Percentiles rank a stretch among this genome's conserved stretches.
These are phyloP conservation scores for Neuroterus valhalla DNA, from an alignment of 1,140 invertebrate genomes.

Conservation along the genomic window DNA sequence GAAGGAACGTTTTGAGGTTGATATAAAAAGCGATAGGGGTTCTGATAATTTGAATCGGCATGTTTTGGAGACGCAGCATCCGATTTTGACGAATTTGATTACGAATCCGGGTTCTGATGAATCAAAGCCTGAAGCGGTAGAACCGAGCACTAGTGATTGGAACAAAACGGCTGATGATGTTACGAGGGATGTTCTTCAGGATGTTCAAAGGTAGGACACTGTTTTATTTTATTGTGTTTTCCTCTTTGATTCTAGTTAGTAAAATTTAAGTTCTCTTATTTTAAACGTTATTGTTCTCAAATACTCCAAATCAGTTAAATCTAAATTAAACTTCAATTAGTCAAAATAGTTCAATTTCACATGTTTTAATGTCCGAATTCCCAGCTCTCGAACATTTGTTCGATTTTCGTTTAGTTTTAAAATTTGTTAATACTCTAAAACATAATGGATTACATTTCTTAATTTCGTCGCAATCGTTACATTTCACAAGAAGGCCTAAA, in stretches of 20 bases:
- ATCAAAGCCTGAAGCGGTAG: conserved; percentile 36
- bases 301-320: too few species aligned
- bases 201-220: conserved; percentile 77
- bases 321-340: too few species aligned
- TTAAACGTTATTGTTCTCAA: too few species aligned
- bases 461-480: too few species aligned
- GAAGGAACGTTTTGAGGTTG: background rate
- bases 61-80: conserved; percentile 41
- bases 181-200: conserved; percentile 79
- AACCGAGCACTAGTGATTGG: conserved; percentile 43
- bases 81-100: conserved; percentile 69
- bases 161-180: conserved; percentile 67
- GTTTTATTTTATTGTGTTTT: background rate
- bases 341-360: too few species aligned
- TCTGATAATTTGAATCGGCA: conserved; percentile 44
- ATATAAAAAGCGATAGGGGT: conserved; percentile 33
- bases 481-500: too few species aligned
- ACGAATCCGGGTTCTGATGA: conserved; percentile 58
- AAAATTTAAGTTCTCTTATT: too few species aligned
- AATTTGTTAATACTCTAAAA: too few species aligned
- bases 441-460: too few species aligned
- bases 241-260: background rate
- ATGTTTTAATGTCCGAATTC: too few species aligned
- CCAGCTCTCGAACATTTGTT: too few species aligned
- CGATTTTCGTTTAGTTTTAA: too few species aligned